A percentile compares a stretch with the other conserved stretches of the same genome.
Conservation (phyloP, 2,797 vertebrate species). For the Danio aesculapii region DNA sequence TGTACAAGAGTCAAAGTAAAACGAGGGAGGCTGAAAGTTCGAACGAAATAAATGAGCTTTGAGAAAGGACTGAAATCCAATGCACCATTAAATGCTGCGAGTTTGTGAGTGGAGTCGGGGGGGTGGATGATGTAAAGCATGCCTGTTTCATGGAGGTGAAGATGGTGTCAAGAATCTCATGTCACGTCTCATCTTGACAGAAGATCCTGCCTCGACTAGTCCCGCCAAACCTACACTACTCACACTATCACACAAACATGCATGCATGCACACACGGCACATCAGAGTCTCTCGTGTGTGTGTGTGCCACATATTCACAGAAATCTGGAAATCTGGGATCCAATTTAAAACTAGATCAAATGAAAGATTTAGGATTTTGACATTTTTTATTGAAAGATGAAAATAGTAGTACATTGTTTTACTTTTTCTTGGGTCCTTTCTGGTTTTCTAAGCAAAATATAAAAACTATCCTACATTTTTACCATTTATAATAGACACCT, state of each 20-base stretch:
- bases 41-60: conserved; percentile 38
- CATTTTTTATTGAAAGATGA: background rate
- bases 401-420: too few relatives aligned
- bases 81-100: conserved; percentile 51
- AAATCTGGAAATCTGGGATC: background rate
- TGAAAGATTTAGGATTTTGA: background rate
- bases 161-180: conserved; percentile 73
- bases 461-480: too few relatives aligned
- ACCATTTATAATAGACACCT: too few relatives aligned
- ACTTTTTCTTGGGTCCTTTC: too few relatives aligned
- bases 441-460: too few relatives aligned
- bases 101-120: conserved; percentile 31
- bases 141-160: conserved; percentile 57
- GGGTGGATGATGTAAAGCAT: conserved; percentile 46
- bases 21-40: conserved; percentile 51
- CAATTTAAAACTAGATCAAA: background rate
- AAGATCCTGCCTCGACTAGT: conserved; percentile 75
- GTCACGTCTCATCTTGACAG: conserved; percentile 73
- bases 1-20: conserved; percentile 17
- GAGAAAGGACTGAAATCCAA: conserved; percentile 53
- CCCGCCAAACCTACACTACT: conserved; percentile 63
- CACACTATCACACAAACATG: conserved; percentile 31
- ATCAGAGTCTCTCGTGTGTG: background rate
- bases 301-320: background rate
- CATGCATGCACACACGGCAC: conserved; percentile 16